These are phyloP conservation scores for Cottoperca gobio DNA, from an alignment of 2,797 vertebrate species.

Conservation along the genomic window DNA sequence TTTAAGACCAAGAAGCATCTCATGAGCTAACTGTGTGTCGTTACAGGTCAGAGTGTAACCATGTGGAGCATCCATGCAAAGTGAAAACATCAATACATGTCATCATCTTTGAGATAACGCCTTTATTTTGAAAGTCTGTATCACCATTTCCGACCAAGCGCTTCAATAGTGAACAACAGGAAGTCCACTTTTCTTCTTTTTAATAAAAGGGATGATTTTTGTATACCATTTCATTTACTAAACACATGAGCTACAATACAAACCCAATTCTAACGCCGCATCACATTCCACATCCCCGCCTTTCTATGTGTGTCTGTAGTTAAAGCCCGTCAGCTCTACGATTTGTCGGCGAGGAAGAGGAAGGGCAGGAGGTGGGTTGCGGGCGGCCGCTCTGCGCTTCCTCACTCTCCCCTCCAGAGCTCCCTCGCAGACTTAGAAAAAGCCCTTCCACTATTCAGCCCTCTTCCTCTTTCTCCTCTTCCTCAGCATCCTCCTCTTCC, in stretches of 20 bases:
- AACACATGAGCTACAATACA: too few relatives aligned
- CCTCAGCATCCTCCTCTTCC: slow-evolving; percentile 54
- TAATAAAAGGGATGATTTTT: too few relatives aligned
- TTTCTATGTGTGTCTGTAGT: slow-evolving; percentile 65
- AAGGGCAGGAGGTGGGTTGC: slow-evolving; percentile 61
- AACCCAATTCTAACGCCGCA: too few relatives aligned
- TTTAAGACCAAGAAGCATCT: not conserved
- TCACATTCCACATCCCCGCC: slow-evolving; percentile 20
- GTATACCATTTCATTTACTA: too few relatives aligned
- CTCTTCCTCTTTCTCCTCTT: slow-evolving; percentile 65
- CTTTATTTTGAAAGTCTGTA: too few relatives aligned
- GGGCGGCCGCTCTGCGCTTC: slow-evolving; percentile 72
- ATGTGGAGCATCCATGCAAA: too few relatives aligned
- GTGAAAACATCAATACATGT: too few relatives aligned
- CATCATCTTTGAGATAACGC: too few relatives aligned
- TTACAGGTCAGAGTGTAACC: too few relatives aligned
- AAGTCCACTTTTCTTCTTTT: too few relatives aligned
- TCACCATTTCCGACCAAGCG: too few relatives aligned
- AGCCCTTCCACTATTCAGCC: slow-evolving; percentile 86
- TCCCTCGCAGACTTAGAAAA: slow-evolving; percentile 87
- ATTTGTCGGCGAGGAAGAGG: slow-evolving; percentile 61
- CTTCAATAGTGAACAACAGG: too few relatives aligned
- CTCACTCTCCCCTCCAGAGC: slow-evolving; percentile 90
- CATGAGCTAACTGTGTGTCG: not conserved
- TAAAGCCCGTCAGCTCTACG: slow-evolving; percentile 66